A percentile compares a stretch with the other conserved stretches of the same genome.
Conservation (phyloP, 2,888 invertebrate genomes). For the Trichogramma evanescens region DNA sequence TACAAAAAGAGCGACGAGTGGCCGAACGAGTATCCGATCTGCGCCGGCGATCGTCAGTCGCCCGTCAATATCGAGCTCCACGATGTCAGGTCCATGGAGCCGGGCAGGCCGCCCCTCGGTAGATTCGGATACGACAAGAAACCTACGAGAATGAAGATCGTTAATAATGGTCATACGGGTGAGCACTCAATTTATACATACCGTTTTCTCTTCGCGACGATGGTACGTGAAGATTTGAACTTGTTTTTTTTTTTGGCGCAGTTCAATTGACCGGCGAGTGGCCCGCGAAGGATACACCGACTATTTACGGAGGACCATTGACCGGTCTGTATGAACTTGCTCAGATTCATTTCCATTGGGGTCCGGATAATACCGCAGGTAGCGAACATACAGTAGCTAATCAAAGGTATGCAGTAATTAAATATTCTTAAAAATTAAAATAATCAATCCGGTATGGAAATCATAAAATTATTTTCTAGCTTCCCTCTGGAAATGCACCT, state of each 20-base stretch:
- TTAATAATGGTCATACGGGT: slow-evolving; percentile 21
- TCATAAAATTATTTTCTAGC: slow-evolving; percentile 43
- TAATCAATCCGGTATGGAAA: too few species aligned
- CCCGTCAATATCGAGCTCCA: slow-evolving; percentile 24
- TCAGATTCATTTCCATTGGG: slow-evolving; percentile 77
- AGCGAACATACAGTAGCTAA: slow-evolving; percentile 67
- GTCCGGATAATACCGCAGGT: slow-evolving; percentile 62
- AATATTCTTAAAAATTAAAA: too few species aligned
- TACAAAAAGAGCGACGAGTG: slow-evolving; percentile 24
- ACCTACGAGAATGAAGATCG: slow-evolving; percentile 12
- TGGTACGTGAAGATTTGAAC: neutral
- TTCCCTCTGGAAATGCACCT: slow-evolving; percentile 69
- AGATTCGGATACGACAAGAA: slow-evolving; percentile 7
- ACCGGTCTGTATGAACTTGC: slow-evolving; percentile 58
- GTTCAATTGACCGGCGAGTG: slow-evolving; percentile 26
- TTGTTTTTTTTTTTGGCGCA: slow-evolving; percentile 4
- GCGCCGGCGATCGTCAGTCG: slow-evolving; percentile 25
- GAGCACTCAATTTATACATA: neutral
- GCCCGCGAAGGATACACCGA: slow-evolving; percentile 49
- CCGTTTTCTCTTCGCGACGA: neutral
- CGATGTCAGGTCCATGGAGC: neutral
- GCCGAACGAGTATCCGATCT: slow-evolving; percentile 21
- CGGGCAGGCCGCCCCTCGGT: neutral
- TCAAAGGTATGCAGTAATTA: slow-evolving; percentile 47
- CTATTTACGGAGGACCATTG: slow-evolving; percentile 59